Base-by-base conservation (phyloP, 92 coral and sea anemone species). In the Scolanthus callimorphus region DNA sequence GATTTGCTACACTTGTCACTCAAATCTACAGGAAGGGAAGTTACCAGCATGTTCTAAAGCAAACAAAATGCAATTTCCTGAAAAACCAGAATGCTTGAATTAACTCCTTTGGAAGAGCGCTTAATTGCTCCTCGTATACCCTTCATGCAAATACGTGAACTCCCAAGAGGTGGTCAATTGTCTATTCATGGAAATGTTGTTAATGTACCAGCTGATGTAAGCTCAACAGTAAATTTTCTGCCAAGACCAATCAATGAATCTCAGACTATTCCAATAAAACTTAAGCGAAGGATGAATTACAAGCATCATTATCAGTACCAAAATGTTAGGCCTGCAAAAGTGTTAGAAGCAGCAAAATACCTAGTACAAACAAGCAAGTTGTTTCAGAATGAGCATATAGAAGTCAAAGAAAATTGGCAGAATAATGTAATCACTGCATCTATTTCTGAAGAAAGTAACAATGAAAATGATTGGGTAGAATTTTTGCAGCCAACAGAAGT, bases 201-300 rank as follows among this genome's bases (percentile, higher is more conserved):
- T 59, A 80, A 80, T 67, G 79, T 62, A 27, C 83, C 83, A 49
- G 79, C 79, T 45, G 71, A 77, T 62, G 85, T 84, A n/a, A 83
- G 57, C 55, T 77, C 85, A 64, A 63, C 83, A 31, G 81, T 83
- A 22, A 83, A 48, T 60, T 34, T 70, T 48, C 70, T 83, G 51
- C 81, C 90, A 56, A 60, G 85, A 61, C 81, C 90, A 43, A 60
- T 66, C 1, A 72, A 71, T 78, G 63, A 77, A 22, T 74, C 56
- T 17, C 65, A 73, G 15, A 73, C 64, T 15, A 62, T 72, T 47
- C 57, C 84, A 50, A 66, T 73, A 15, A 80, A 80, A 39, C 64
- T 59, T 20, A 80, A 80, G 58, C 29, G 81, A 53, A 70, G 73
- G 11, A 49, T 83, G 19, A 58, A 73, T 51, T 77, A 77, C 79